Evolutionary conservation across 1,140 invertebrate genomes (phyloP), one percentile per base, ranked within the genome.

Genomic region (Nomia melanderi): DNA sequence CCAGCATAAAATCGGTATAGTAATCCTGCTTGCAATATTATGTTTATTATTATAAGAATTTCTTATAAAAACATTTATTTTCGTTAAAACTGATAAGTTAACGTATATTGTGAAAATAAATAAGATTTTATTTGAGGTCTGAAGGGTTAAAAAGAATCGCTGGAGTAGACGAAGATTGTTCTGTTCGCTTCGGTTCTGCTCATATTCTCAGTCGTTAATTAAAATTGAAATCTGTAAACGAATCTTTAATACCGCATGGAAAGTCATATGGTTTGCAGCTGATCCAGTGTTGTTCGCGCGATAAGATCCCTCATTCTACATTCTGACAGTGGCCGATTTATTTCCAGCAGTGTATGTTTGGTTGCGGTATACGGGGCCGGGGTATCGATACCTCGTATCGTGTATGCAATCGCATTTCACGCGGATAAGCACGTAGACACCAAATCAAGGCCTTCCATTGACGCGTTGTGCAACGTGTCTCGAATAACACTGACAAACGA

Each of bases 291-390:
- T 56, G 25, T 27, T 23, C 33, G 33, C 7, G 11, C 31, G 59
- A 23, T 31, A 60, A 59, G 50, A 57, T 67, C 2, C 31, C 4
- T 14, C 11, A 36, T 74, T 74, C 9, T 27, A 65, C 14, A 27
- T 54, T 65, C 23, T 41, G 71, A 74, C 60, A 56, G 60, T 36
- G 17, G 47, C 17, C 33, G 27, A 74, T 74, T 74, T 65, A 54
- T 67, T 75, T 69, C 64, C 73, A 36, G 29, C 1, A 5, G 53
- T 31, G 53, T 65, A 65, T 41, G 23, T 54, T 54, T 25, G n/a
- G 29, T 1, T 60, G 31, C 8, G 33, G 64, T 74, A 23, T 74
- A 20, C 23, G 25, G n/a, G 5, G 14, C 14, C 7, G 3, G 11
- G 33, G 25, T 41, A 74, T 54, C 47, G 62, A 65, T 65, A 54